These are phyloP conservation scores for Rotaria macrura DNA, from an alignment of 2,888 invertebrate species.

Conservation along the genomic window DNA sequence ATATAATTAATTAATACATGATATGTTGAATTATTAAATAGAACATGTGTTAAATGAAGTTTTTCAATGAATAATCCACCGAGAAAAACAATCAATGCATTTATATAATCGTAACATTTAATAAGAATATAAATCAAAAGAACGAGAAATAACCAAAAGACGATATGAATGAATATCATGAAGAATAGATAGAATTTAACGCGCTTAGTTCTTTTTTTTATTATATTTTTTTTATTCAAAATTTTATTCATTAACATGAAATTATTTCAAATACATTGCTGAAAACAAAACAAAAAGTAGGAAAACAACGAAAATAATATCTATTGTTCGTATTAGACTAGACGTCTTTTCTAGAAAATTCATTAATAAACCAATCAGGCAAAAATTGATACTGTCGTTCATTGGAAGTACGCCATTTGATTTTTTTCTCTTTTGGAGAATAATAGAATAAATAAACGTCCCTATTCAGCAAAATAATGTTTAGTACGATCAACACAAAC, in stretches of 20 bases:
- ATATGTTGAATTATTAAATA: not conserved
- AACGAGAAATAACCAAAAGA: not conserved
- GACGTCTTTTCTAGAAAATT: not conserved
- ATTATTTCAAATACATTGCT: not conserved
- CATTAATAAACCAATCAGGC: not conserved
- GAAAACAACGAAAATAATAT: not conserved
- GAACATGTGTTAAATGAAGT: not conserved
- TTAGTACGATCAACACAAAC: no score
- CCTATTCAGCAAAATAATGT: not conserved
- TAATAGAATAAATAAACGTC: not conserved
- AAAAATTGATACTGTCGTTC: constrained; percentile 13
- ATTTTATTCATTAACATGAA: not conserved
- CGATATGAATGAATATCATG: not conserved
- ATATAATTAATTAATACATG: not conserved
- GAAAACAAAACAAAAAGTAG: not conserved
- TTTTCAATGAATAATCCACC: constrained; percentile 17
- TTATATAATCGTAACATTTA: constrained; percentile 2
- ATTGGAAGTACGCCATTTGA: not conserved
- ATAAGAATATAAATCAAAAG: not conserved
- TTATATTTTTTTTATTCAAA: not conserved
- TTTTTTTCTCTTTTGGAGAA: not conserved
- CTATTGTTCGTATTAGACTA: not conserved
- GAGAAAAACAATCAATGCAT: not conserved
- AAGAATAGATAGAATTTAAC: no score
- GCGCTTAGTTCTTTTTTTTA: no score